These are phyloP conservation scores for Oscheius sp. DNA, from an alignment of 2,888 invertebrate species.

Conservation along the genomic window DNA sequence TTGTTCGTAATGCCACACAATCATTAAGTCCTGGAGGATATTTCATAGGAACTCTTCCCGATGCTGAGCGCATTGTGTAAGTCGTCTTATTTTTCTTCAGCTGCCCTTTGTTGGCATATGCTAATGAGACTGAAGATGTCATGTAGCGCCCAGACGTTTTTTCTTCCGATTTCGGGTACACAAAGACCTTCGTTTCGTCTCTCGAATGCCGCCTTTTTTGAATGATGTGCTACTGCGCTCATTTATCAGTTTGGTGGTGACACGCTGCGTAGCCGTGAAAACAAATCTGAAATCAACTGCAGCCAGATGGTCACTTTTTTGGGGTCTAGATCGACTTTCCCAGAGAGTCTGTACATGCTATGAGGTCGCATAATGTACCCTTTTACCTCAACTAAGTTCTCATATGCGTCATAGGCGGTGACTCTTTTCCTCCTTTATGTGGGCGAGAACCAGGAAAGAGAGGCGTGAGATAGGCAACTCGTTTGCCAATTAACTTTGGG, in stretches of 20 bases:
- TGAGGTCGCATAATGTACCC: constrained; percentile 2
- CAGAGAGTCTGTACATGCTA: background rate
- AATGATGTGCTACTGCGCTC: constrained; percentile 20
- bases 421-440: background rate
- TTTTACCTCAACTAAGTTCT: constrained; percentile 7
- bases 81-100: constrained; percentile 19
- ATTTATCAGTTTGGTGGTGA: constrained; percentile 28
- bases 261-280: constrained; percentile 11
- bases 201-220: constrained; percentile 23
- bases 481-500: background rate
- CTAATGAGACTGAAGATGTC: constrained; percentile 5
- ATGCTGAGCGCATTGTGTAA: constrained; percentile 88
- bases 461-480: background rate
- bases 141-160: constrained; percentile 23
- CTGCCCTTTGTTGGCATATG: background rate
- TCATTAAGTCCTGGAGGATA: constrained; percentile 87
- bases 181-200: constrained; percentile 4
- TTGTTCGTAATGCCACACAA: constrained; percentile 86
- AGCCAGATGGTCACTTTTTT: background rate
- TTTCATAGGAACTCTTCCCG: constrained; percentile 95
- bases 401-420: constrained; percentile 17
- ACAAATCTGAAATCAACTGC: constrained; percentile 4
- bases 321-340: background rate
- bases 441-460: constrained; percentile 4
- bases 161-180: background rate